phyloP scores from a whole-genome alignment of 2,113 vertebrate genomes.

The Myocastor coypus region DNA sequence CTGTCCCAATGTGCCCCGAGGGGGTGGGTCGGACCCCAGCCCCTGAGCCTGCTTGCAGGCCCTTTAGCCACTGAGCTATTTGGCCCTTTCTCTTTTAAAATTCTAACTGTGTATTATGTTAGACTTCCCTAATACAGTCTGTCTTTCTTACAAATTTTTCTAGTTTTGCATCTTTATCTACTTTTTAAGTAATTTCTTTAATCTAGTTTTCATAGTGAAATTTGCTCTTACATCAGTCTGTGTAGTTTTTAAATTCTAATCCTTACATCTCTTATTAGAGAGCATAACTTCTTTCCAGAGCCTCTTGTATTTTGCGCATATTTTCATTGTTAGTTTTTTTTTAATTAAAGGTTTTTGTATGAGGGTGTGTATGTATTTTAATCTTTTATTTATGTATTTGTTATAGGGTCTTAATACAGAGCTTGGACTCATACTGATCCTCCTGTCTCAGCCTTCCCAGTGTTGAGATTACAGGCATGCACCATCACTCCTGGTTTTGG shows the following conservation, averaged over 20 bases:
- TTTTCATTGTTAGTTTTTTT: not conserved
- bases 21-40: too few species aligned
- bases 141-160: not conserved
- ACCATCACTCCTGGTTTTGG: too few species aligned
- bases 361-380: too few species aligned
- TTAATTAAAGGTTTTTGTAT: not conserved
- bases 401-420: too few species aligned
- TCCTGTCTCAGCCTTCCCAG: too few species aligned
- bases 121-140: not conserved
- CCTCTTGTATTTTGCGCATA: not conserved
- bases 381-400: too few species aligned
- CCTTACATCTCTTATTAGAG: not conserved
- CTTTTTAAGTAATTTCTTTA: constrained; percentile 20
- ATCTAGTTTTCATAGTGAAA: not conserved
- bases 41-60: too few species aligned
- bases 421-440: too few species aligned
- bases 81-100: not conserved
- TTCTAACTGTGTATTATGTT: not conserved
- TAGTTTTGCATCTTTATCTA: not conserved
- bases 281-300: not conserved
- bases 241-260: constrained; percentile 11
- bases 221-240: not conserved
- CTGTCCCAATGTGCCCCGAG: too few species aligned
- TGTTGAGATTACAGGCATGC: too few species aligned
- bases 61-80: too few species aligned